These are phyloP conservation scores for Pleuronectes platessa DNA, from an alignment of 2,113 vertebrate species.

Conservation along the genomic window DNA sequence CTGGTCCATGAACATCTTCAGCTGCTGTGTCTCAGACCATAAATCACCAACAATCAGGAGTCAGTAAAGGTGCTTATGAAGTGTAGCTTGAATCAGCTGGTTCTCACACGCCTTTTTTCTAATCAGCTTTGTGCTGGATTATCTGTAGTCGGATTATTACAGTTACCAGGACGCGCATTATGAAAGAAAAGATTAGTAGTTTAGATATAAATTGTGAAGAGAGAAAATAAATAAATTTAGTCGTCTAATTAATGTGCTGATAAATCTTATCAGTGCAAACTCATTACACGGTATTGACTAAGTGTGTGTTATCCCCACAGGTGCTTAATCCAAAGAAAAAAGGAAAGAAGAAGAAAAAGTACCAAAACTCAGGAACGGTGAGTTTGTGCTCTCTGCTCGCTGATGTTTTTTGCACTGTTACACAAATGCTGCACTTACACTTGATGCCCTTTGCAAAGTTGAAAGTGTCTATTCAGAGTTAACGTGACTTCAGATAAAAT, in stretches of 20 bases:
- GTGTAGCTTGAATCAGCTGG: conserved; percentile 2
- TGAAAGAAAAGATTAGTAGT: no score
- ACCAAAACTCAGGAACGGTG: conserved; percentile 97
- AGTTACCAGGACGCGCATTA: neutral
- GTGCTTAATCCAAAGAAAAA: conserved; percentile 99
- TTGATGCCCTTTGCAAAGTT: no score
- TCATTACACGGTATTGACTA: no score
- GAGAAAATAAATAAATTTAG: neutral
- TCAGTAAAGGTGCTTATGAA: conserved; percentile 35
- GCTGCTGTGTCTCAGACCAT: conserved; percentile 7
- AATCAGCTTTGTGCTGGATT: no score
- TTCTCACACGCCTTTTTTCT: neutral
- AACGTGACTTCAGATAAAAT: no score
- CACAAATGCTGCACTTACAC: neutral
- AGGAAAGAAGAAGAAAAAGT: conserved; percentile 97
- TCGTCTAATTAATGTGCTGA: neutral
- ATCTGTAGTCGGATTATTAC: no score
- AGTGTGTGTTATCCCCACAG: conserved; percentile 73
- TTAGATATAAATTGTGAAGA: no score
- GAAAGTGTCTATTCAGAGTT: no score
- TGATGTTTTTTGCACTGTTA: conserved; percentile 3
- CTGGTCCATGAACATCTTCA: neutral
- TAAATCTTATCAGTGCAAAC: neutral
- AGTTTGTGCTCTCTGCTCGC: conserved; percentile 67
- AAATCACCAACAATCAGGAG: conserved; percentile 36